Evolutionary conservation across 2,113 vertebrate genomes (phyloP), one percentile per base, ranked within the genome.

Genomic region (Tauraco erythrolophus): DNA sequence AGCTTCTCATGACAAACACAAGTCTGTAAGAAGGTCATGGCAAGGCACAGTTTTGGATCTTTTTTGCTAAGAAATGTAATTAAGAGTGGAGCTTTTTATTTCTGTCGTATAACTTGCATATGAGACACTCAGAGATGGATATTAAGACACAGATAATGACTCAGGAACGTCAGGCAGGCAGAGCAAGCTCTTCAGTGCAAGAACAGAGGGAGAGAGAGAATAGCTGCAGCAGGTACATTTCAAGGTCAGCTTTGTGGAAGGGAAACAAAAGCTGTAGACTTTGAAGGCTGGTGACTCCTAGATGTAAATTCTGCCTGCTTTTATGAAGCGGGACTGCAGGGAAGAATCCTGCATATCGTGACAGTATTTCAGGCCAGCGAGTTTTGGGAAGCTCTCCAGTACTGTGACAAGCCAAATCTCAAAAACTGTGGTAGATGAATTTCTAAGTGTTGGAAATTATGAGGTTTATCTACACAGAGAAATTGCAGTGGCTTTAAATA

Each of bases 401-500:
- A 76, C 70, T 79, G 57, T 95, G 94, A 95, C 77, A 92, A 91
- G 74, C 69, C 86, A 96, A 43, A 72, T 94, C 19, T 10, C 58
- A 75, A 88, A 69, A 72, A 69, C 53, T 82, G 77, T 65, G 66
- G 87, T 45, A 56, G 77, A 89, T 89, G 74, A 78, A 68, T 69
- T 69, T 87, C 53, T 41, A 82, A 89, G 89, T 76, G 66, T 54
- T 66, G 45, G 77, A 96, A 88, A 91, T 87, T 35, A 72, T 61
- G 70, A 84, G 77, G 41, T 95, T 89, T 96, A 77, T 92, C 80
- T 76, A 79, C 88, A 46, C 31, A 82, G 65, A 91, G 75, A 79
- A 95, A 75, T 77, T 76, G 61, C 65, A 92, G 43, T 37, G 50
- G 37, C 91, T 95, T 92, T 96, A 95, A 94, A 81, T 91, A 92